Conservation (phyloP, 2,797 vertebrate species). For the Rhodeus uyekii region DNA sequence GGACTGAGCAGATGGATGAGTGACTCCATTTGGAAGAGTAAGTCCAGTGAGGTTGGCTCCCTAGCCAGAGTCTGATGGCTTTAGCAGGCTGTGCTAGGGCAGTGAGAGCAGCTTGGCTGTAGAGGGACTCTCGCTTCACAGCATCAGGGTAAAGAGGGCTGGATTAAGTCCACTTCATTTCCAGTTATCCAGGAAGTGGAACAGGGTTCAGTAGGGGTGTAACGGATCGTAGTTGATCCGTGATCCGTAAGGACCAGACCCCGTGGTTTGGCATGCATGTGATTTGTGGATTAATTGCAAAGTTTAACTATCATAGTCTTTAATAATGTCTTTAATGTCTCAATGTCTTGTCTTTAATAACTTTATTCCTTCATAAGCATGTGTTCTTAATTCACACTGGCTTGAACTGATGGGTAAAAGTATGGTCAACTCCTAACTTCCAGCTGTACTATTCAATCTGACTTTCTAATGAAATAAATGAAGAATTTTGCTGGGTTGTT, state of each 20-base stretch:
- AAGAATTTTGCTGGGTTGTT: neutral
- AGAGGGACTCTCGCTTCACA: neutral
- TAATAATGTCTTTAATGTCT: too few relatives aligned
- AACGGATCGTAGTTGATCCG: neutral
- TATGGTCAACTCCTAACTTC: neutral
- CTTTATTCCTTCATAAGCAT: too few relatives aligned
- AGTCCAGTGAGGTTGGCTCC: constrained; percentile 10
- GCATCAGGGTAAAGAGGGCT: neutral
- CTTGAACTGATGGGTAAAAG: neutral
- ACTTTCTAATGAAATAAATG: constrained; percentile 16
- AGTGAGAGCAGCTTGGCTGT: neutral
- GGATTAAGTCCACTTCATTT: neutral
- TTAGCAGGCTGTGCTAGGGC: constrained; percentile 14
- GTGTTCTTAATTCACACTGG: neutral
- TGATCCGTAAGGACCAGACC: neutral
- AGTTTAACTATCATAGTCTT: neutral
- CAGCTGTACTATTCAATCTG: neutral
- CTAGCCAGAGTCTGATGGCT: constrained; percentile 9
- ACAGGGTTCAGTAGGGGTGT: neutral
- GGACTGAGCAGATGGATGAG: constrained; percentile 33
- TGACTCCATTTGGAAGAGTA: constrained; percentile 20
- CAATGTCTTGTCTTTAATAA: too few relatives aligned
- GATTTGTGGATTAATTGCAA: neutral
- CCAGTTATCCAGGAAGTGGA: neutral
- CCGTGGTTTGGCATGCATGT: neutral